Base-by-base conservation (phyloP, 2,797 vertebrate genomes). In the Lithobates pipiens region DNA sequence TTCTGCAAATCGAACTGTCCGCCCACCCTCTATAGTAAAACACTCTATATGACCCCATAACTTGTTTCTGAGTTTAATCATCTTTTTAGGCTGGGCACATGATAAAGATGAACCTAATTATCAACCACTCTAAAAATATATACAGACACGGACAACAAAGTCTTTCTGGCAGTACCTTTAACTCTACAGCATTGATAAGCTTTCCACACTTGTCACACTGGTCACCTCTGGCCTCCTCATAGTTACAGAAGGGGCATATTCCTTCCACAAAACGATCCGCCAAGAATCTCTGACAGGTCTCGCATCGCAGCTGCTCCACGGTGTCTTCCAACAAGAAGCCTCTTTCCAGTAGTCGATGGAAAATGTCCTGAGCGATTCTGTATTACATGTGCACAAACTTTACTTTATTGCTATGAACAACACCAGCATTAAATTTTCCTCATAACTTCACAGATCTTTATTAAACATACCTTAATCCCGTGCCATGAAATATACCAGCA, bases 251-350 rank as follows among this genome's bases (percentile, higher is more conserved):
- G 65, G 98, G 98, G 87, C 98, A 99, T 32, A 79, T 91, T 1
- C 98, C 98, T 89, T 99, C 97, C 73, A 99, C 98, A 10, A 99
- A 99, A 84, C 98, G 98, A 86, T 99, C 98, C 0, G 98, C 98
- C 85, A 99, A 93, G 91, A 99, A 99, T 0, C 96, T 95, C 73
- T 92, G 89, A 79, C 98, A 99, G 25, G 0, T 88, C 89, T 98
- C 96, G n/a, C 98, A 99, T 0, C 92, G 93, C 32, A 99, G 94
- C 88, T 99, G 98, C 91, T 99, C 97, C 85, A 99, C 96, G 0
- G 90, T 96, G 89, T 98, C 97, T 79, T 95, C 93, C 73, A 96
- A 32, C 2, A 99, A 92, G 91, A 95, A 98, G 0, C 92, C 95
- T 0, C 91, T 91, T 2, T 94, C 77, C 81, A 96, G 91, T 80